A percentile compares a stretch with the other conserved stretches of the same genome.
phyloP scores from a whole-genome alignment of 2,888 invertebrate genomes.

The Bhutanitis thaidina region DNA sequence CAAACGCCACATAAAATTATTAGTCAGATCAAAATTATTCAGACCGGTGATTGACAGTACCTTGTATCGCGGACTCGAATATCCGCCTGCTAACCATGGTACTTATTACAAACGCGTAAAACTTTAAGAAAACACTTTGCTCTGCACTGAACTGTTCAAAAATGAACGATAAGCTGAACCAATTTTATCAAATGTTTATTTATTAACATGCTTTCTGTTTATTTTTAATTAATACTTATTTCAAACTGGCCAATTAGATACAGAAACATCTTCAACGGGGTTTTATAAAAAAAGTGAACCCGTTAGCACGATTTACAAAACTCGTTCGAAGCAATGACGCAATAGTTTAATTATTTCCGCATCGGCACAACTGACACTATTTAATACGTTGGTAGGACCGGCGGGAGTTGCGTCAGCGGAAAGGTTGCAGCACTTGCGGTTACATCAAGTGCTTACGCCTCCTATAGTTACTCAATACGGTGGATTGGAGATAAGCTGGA shows the following conservation, averaged over 20 bases:
- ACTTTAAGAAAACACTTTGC: too few relatives aligned
- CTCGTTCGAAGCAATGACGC: slow-evolving; percentile 39
- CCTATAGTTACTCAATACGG: slow-evolving; percentile 55
- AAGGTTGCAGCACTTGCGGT: slow-evolving; percentile 66
- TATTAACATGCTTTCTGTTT: background rate
- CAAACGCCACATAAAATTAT: too few relatives aligned
- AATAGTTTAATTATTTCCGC: slow-evolving; percentile 65
- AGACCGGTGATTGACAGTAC: too few relatives aligned
- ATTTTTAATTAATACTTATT: background rate
- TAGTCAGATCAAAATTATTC: too few relatives aligned
- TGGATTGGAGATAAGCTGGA: slow-evolving; percentile 32
- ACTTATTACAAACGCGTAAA: too few relatives aligned
- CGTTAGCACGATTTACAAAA: slow-evolving; percentile 28
- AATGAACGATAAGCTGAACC: too few relatives aligned
- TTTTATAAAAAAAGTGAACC: slow-evolving; percentile 13
- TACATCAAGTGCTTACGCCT: slow-evolving; percentile 63
- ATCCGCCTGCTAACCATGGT: too few relatives aligned
- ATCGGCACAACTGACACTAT: slow-evolving; percentile 55
- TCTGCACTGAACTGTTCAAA: too few relatives aligned
- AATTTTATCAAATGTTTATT: too few relatives aligned
- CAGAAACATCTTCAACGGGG: background rate
- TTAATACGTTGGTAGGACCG: slow-evolving; percentile 51
- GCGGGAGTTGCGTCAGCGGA: slow-evolving; percentile 66
- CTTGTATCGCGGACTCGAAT: too few relatives aligned
- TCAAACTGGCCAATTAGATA: background rate